phyloP scores from a whole-genome alignment of 2,797 vertebrate genomes.

The Linurgus olivaceus region DNA sequence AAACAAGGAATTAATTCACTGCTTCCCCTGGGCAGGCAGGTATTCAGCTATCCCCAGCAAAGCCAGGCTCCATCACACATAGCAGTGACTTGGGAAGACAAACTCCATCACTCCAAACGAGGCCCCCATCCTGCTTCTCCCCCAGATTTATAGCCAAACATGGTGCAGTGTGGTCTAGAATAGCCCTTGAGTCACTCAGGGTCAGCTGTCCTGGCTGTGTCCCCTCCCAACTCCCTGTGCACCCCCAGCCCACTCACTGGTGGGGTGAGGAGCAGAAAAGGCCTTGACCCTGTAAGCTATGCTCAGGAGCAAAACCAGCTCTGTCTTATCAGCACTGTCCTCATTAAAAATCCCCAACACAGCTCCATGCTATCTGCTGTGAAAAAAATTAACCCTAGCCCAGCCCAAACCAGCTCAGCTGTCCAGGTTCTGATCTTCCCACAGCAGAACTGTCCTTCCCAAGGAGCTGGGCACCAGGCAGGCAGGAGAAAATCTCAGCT shows the following conservation, averaged over 20 bases:
- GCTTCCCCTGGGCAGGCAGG: not conserved
- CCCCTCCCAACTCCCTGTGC: not conserved
- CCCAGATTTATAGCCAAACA: not conserved
- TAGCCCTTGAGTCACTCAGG: not conserved
- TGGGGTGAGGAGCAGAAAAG: not conserved
- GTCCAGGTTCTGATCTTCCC: not conserved
- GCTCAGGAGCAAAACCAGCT: not conserved
- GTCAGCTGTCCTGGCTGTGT: not conserved
- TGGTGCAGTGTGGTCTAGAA: not conserved
- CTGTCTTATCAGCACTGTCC: not conserved
- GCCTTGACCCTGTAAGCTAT: not conserved
- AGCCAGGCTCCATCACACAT: fast-evolving
- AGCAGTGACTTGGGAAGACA: not conserved
- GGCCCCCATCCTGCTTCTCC: not conserved
- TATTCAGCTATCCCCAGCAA: not conserved
- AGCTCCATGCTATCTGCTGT: too few relatives aligned
- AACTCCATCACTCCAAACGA: fast-evolving
- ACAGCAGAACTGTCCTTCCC: not conserved
- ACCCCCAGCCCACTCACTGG: not conserved
- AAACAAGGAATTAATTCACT: not conserved
- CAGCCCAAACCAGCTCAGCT: not conserved
- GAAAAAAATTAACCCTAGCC: not conserved
- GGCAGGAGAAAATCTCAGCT: not conserved
- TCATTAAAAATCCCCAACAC: not conserved
- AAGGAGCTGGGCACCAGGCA: not conserved